A percentile compares a stretch with the other conserved stretches of the same genome.
Conservation (phyloP, 1,140 invertebrate species). For the Papilio helenus region DNA sequence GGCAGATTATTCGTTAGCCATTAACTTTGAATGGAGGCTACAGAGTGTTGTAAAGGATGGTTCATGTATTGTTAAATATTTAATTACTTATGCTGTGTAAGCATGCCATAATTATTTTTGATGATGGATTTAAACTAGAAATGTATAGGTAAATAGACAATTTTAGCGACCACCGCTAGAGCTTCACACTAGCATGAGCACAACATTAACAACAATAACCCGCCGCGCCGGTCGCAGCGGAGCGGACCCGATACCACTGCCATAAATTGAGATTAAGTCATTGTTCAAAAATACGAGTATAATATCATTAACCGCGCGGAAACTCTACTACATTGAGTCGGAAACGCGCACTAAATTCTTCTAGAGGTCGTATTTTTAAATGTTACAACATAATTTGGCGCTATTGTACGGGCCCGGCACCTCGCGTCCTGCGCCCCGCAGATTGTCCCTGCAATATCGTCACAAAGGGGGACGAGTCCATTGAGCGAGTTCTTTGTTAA, state of each 20-base stretch:
- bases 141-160: too few relatives aligned
- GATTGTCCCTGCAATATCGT: neutral
- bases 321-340: neutral
- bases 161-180: neutral
- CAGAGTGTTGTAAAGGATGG: neutral
- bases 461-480: neutral
- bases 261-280: conserved; percentile 34
- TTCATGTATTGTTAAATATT: neutral
- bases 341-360: conserved; percentile 15
- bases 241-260: neutral
- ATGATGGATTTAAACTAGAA: too few relatives aligned
- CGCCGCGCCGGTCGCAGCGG: neutral
- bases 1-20: neutral
- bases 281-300: conserved; percentile 35
- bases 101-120: too few relatives aligned
- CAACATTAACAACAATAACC: neutral
- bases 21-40: neutral
- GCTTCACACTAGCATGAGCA: neutral
- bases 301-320: neutral
- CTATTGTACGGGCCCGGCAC: neutral
- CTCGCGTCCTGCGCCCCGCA: neutral
- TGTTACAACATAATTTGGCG: conserved; percentile 30
- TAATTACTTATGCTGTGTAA: neutral
- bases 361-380: conserved; percentile 32
- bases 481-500: conserved; percentile 21